Evolutionary conservation across 2,888 invertebrate genomes (phyloP).

Genomic region (Carcina quercana): DNA sequence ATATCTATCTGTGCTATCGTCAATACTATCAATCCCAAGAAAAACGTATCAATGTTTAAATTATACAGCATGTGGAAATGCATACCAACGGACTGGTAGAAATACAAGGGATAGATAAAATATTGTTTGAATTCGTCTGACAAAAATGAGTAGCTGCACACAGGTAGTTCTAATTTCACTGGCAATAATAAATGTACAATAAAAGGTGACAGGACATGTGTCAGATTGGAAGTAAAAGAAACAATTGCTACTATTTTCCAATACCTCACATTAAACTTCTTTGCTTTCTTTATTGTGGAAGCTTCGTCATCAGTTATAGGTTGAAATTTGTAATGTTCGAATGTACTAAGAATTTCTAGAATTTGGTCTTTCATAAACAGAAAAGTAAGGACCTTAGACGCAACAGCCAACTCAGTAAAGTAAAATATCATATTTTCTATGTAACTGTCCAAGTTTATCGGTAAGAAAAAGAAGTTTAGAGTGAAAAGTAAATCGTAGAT

Average conservation of each 20-base stretch:
- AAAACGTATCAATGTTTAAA: constrained; percentile 40
- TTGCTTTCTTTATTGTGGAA: constrained; percentile 30
- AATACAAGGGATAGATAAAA: constrained; percentile 36
- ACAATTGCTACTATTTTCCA: constrained; percentile 31
- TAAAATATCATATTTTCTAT: constrained; percentile 44
- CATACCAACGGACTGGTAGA: constrained; percentile 40
- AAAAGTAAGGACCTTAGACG: constrained; percentile 39
- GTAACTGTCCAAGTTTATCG: constrained; percentile 31
- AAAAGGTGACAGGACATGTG: constrained; percentile 29
- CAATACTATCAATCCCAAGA: constrained; percentile 41
- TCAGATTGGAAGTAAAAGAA: constrained; percentile 26
- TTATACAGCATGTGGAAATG: constrained; percentile 36
- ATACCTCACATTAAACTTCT: constrained; percentile 30
- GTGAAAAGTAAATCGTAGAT: constrained; percentile 25
- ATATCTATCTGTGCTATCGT: constrained; percentile 43
- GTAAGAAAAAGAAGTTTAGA: constrained; percentile 38
- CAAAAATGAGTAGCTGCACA: constrained; percentile 40
- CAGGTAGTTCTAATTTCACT: constrained; percentile 26
- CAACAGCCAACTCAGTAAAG: constrained; percentile 31
- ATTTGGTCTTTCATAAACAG: constrained; percentile 28
- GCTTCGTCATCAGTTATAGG: constrained; percentile 24
- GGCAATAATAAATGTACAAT: constrained; percentile 27
- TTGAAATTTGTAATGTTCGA: constrained; percentile 41
- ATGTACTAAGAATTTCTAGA: constrained; percentile 21
- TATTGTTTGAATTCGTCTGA: constrained; percentile 24